These are phyloP conservation scores for Daubentonia madagascariensis DNA, from an alignment of 2,113 vertebrate species.

Conservation along the genomic window DNA sequence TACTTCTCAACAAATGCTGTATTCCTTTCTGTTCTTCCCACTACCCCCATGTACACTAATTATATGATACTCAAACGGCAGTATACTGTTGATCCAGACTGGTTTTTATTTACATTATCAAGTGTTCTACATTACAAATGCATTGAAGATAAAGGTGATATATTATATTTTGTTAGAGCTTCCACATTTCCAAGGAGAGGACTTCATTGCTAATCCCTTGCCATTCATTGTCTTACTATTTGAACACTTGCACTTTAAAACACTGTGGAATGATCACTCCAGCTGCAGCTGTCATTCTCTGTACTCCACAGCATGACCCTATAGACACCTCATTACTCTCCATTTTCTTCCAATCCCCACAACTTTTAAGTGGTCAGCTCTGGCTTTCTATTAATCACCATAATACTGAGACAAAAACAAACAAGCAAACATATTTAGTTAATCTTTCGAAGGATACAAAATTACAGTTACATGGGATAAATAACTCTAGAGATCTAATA, in stretches of 20 bases:
- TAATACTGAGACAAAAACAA: not conserved
- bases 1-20: not conserved
- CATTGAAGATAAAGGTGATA: not conserved
- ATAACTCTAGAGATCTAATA: not conserved
- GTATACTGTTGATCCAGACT: not conserved
- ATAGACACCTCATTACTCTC: not conserved
- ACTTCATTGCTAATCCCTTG: not conserved
- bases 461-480: not conserved
- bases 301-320: not conserved
- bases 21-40: not conserved
- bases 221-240: not conserved
- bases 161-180: not conserved
- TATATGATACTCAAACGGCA: accelerated
- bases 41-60: not conserved
- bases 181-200: not conserved
- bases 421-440: not conserved
- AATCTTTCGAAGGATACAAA: not conserved
- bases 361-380: not conserved
- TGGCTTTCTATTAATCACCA: not conserved
- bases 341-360: not conserved
- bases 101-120: not conserved
- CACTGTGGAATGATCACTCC: not conserved
- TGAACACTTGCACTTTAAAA: not conserved
- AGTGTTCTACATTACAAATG: not conserved
- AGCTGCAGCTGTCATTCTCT: not conserved